Base-by-base conservation (phyloP, 2,113 vertebrate species). In the Chlamydotis undulata region DNA sequence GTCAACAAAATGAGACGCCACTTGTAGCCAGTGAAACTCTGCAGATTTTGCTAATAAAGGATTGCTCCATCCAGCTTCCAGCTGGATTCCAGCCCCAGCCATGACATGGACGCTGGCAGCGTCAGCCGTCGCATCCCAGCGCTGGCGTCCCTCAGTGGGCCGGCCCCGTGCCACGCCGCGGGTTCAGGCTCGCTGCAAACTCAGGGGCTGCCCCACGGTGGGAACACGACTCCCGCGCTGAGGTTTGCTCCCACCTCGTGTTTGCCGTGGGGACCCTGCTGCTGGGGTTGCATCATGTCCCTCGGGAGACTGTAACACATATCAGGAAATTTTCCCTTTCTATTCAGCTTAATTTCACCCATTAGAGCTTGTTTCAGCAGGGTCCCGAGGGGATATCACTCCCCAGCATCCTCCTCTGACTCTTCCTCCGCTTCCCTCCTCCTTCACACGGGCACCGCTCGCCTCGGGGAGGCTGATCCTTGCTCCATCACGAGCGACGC, bases 31-130 rank as follows among this genome's bases (percentile, higher is more conserved):
- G 77, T 41, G 77, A 89, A 94, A 95, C 69, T 94, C 94, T 94
- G 95, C 96, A 96, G 94, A 90, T 93, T 96, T 96, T 95, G 86
- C 95, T 96, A 93, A 94, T 94, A 80, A 89, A 94, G 84, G 57
- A 94, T 74, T 89, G 91, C 37, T 92, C 86, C 83, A 0, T 90
- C 22, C 90, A 64, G 64, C 79, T 93, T 94, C 95, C 96, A 96
- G 90, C 92, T 96, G 94, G 96, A 96, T 92, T 76, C 52, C 69
- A 81, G 94, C 94, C 94, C 77, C 81, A 84, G 89, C 83, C 81
- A 83, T 43, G 9, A 41, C 31, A 6, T 0, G 4, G 49, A n/a
- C 86, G 10, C 87, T 83, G 87, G 84, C 94, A 95, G 89, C 37
- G 9, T 35, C 77, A 81, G 63, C 67, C 6, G 9, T 87, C 37